Conservation (phyloP, 2,888 invertebrate genomes). For the Leistus spinibarbis region DNA sequence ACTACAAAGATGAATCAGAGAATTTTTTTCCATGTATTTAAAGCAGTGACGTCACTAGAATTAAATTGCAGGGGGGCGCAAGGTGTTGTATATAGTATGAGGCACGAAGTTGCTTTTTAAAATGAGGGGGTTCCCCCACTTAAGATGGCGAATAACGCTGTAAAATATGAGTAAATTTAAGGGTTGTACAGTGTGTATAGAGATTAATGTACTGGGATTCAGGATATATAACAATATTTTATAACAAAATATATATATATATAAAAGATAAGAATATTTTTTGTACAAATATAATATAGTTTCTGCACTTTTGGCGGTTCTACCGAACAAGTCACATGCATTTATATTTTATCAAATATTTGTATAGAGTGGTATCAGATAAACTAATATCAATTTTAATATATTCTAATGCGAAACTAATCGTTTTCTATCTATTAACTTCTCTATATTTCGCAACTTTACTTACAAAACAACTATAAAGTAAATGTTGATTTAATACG, state of each 20-base stretch:
- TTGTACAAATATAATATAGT: not conserved
- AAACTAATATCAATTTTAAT: constrained; percentile 25
- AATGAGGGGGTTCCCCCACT: no score
- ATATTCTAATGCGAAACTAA: constrained; percentile 18
- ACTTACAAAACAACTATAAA: constrained; percentile 12
- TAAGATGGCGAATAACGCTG: not conserved
- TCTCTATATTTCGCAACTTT: not conserved
- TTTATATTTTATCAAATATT: constrained; percentile 36
- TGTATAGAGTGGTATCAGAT: constrained; percentile 36
- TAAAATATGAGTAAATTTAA: not conserved
- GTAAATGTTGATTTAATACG: constrained; percentile 13
- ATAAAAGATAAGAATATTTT: not conserved
- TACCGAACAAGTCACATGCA: constrained; percentile 36
- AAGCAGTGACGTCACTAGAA: no score
- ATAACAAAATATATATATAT: not conserved
- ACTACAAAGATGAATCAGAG: no score
- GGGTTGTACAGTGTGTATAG: not conserved
- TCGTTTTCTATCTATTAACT: constrained; percentile 19
- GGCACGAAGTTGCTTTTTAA: no score
- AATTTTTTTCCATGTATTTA: no score
- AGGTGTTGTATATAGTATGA: no score
- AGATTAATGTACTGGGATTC: not conserved
- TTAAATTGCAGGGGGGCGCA: no score
- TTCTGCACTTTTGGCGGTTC: constrained; percentile 11
- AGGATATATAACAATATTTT: not conserved